A percentile compares a stretch with the other conserved stretches of the same genome.
These are phyloP conservation scores for Hypercompe scribonia DNA, from an alignment of 2,888 invertebrate species.

Conservation along the genomic window DNA sequence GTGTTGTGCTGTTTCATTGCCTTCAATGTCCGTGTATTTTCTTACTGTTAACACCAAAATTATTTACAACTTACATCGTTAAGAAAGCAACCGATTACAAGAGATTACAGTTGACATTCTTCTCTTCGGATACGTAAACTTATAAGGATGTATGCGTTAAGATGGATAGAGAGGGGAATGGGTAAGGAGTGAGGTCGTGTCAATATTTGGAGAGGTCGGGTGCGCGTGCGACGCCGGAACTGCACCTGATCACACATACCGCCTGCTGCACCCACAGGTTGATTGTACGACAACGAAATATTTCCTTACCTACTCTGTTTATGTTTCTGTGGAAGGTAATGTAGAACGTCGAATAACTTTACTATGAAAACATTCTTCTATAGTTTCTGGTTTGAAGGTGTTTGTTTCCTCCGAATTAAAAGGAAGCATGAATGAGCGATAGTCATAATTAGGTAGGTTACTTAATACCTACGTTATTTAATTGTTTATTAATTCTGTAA, in stretches of 20 bases:
- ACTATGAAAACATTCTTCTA: not conserved
- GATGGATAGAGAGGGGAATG: slow-evolving; percentile 14
- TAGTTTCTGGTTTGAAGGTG: not conserved
- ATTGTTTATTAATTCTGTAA: not conserved
- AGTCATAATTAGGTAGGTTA: not conserved
- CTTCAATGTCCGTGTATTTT: no score
- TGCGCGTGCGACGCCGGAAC: slow-evolving; percentile 68
- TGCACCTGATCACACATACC: slow-evolving; percentile 73
- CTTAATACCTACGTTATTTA: no score
- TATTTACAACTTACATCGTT: not conserved
- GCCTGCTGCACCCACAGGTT: slow-evolving; percentile 27
- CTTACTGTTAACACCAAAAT: no score
- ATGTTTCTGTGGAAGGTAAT: not conserved
- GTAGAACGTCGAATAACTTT: not conserved
- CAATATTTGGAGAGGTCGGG: slow-evolving; percentile 66
- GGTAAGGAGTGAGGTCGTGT: slow-evolving; percentile 56
- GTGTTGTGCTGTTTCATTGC: no score
- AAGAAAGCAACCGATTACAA: not conserved
- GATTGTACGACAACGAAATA: slow-evolving; percentile 36
- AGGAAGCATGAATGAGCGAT: not conserved
- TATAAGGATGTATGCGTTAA: slow-evolving; percentile 4
- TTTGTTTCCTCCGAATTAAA: not conserved
- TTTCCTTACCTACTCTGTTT: slow-evolving; percentile 40
- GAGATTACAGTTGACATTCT: not conserved
- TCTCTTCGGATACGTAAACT: not conserved